phyloP scores from a whole-genome alignment of 1,140 invertebrate genomes.

The Drosophila ficusphila region DNA sequence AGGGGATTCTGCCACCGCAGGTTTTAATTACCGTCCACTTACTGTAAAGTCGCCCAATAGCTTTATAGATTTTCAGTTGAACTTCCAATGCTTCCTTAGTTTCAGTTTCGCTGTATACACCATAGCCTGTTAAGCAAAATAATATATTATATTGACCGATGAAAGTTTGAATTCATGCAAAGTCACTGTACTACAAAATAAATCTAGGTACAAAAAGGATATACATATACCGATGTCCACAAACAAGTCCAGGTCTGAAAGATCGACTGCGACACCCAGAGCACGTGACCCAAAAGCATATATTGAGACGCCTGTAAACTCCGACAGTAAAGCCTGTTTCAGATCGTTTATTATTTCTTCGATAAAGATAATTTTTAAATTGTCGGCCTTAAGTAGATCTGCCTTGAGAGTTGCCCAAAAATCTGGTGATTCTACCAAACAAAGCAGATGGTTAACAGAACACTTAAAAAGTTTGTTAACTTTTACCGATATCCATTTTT shows the following conservation, averaged over 20 bases:
- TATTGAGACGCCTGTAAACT: neutral
- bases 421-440: too few species aligned
- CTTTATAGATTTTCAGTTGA: neutral
- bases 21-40: neutral
- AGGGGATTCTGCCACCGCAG: neutral
- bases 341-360: neutral
- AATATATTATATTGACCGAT: too few species aligned
- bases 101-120: neutral
- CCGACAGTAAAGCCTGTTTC: neutral
- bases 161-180: too few species aligned
- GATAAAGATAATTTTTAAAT: neutral
- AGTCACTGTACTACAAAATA: too few species aligned
- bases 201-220: too few species aligned
- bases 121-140: neutral
- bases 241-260: slow-evolving; percentile 32
- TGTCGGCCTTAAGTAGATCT: neutral
- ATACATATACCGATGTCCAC: slow-evolving; percentile 5
- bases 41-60: neutral
- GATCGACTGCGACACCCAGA: slow-evolving; percentile 13
- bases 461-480: too few species aligned
- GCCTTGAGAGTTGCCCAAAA: neutral
- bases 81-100: neutral
- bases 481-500: too few species aligned
- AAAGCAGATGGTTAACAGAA: too few species aligned
- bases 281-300: slow-evolving; percentile 25